A percentile compares a stretch with the other conserved stretches of the same genome.
Conservation (phyloP, 2,888 invertebrate genomes). For the Exephanes ischioxanthus region DNA sequence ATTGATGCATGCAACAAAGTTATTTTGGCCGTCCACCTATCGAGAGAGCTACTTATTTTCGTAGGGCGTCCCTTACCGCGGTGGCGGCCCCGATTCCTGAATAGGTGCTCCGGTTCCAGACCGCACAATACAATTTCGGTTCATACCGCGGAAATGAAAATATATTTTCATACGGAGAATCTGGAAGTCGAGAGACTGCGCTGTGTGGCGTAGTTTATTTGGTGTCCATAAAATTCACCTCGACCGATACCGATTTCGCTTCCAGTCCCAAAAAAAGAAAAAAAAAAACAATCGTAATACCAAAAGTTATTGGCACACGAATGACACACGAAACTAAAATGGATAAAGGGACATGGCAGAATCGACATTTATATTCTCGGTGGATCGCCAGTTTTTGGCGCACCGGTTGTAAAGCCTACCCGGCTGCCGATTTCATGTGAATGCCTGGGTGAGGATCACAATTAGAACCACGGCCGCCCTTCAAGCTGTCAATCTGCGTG, state of each 20-base stretch:
- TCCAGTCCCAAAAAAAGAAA: no score
- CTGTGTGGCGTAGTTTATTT: background rate
- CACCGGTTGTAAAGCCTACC: background rate
- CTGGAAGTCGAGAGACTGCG: background rate
- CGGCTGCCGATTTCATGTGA: background rate
- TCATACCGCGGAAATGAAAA: background rate
- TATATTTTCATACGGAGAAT: background rate
- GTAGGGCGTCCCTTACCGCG: background rate
- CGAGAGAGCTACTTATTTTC: slow-evolving; percentile 10
- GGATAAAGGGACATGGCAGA: background rate
- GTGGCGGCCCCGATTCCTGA: background rate
- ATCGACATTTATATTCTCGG: slow-evolving; percentile 2
- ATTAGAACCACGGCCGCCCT: background rate
- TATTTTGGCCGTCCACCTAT: slow-evolving; percentile 41
- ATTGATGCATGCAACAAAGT: slow-evolving; percentile 50
- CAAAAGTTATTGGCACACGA: background rate
- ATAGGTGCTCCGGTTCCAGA: background rate
- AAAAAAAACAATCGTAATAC: background rate
- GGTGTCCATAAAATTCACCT: background rate
- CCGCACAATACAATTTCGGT: background rate
- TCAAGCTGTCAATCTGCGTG: background rate
- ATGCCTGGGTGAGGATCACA: background rate
- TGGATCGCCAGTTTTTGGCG: background rate
- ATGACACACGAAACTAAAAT: background rate
- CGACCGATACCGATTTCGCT: background rate